These are phyloP conservation scores for Eonycteris spelaea DNA, from an alignment of 2,113 vertebrate species.

Conservation along the genomic window DNA sequence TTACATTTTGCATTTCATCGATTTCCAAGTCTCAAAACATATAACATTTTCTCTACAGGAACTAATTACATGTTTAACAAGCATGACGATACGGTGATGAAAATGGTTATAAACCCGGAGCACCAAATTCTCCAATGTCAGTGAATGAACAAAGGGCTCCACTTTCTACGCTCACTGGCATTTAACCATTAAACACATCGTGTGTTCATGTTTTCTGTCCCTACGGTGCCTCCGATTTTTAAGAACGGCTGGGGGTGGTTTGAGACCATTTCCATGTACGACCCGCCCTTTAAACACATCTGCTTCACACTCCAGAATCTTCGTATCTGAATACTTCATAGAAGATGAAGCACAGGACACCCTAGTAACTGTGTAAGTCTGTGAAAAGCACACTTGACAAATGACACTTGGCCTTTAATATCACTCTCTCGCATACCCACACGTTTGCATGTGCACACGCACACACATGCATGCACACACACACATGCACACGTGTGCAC, in stretches of 20 bases:
- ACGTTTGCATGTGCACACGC: too few relatives aligned
- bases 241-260: not conserved
- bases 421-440: too few relatives aligned
- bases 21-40: conserved; percentile 20
- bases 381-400: not conserved
- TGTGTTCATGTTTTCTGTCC: not conserved
- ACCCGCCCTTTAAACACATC: not conserved
- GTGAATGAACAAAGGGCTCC: not conserved
- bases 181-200: not conserved
- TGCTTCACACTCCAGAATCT: not conserved
- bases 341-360: not conserved
- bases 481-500: too few relatives aligned
- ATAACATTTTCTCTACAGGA: not conserved
- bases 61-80: not conserved
- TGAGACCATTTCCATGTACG: not conserved
- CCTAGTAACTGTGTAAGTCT: not conserved
- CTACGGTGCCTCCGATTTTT: not conserved
- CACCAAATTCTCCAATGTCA: not conserved
- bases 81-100: not conserved
- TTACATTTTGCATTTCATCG: not conserved
- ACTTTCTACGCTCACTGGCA: not conserved
- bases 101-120: not conserved
- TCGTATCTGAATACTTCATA: not conserved
- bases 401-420: not conserved
- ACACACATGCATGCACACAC: not conserved